Base-by-base conservation (phyloP, 2,797 vertebrate species). In the Coccyzus lansbergi region DNA sequence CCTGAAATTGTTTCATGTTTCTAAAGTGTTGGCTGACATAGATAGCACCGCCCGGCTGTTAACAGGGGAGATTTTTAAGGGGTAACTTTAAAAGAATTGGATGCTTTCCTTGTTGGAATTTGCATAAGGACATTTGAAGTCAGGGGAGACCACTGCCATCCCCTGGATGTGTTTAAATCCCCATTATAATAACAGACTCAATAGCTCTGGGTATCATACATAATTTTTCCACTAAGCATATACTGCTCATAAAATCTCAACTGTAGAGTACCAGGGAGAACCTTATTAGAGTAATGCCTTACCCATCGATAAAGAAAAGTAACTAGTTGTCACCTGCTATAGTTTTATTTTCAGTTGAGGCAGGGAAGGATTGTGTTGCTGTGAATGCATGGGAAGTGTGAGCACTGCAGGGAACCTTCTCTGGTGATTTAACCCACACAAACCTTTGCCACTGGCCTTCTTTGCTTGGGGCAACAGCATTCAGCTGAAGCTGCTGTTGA, bases 1-100 rank as follows among this genome's bases (percentile, higher is more conserved):
- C 63, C 67, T 86, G 71, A 82, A 96, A 90, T 70, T 88, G 91
- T 95, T 95, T 83, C 16, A 17, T 64, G 58, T 59, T 90, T 88
- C 77, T 69, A 1, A 91, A 92, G 67, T 14, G 56, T 36, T 86
- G 56, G 48, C 77, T 85, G 55, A 87, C 59, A 44, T 9, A 67
- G 69, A 12, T 71, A 69, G 87, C 76, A 93, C 82, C 55, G 31
- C 95, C 86, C 90, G 88, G 69, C 68, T 74, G 38, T 81, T 89
- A 81, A 72, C 69, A 80, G 38, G 34, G 33, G 34, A 69, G 77
- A 15, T 55, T 51, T 58, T 15, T 93, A 86, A 90, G 68, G 17
- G 62, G 75, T 52, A 22, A 58, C 78, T 93, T 87, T 69, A 36
- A 83, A 93, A 86, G 55, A 75, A 42, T n/a, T 52, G 38, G 44